Percentiles rank a stretch among this genome's conserved stretches.
Conservation (phyloP, 1,140 invertebrate genomes). For the Trichonephila clavipes region DNA sequence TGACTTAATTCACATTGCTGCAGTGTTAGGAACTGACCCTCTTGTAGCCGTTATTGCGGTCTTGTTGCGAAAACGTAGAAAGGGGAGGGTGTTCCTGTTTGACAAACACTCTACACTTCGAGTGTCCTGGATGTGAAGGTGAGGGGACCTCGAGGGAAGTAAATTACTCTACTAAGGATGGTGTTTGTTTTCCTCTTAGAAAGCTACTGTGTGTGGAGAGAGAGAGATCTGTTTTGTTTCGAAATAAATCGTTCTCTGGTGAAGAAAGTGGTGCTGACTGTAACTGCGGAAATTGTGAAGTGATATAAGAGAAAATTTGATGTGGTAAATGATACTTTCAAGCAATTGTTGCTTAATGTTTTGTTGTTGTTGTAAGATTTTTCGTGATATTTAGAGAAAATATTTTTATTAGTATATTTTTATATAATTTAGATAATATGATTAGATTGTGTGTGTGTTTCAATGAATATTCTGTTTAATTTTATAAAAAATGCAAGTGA, state of each 20-base stretch:
- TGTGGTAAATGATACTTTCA: too few relatives aligned
- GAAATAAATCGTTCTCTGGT: neutral
- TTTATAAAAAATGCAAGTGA: too few relatives aligned
- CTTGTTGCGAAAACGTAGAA: slow-evolving; percentile 24
- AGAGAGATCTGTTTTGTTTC: slow-evolving; percentile 44
- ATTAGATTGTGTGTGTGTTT: too few relatives aligned
- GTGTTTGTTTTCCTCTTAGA: slow-evolving; percentile 67
- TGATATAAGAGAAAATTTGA: neutral
- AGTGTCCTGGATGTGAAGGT: slow-evolving; percentile 32
- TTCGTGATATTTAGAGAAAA: too few relatives aligned
- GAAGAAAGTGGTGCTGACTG: neutral
- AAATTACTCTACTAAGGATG: slow-evolving; percentile 56
- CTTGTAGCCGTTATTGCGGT: slow-evolving; percentile 62
- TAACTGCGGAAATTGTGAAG: neutral
- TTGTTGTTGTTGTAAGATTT: too few relatives aligned
- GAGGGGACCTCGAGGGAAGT: slow-evolving; percentile 12
- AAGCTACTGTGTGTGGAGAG: neutral
- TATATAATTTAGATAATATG: too few relatives aligned
- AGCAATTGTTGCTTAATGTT: too few relatives aligned
- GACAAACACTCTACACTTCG: slow-evolving; percentile 62
- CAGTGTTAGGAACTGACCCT: neutral
- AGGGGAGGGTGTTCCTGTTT: slow-evolving; percentile 30
- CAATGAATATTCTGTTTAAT: too few relatives aligned
- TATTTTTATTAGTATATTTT: too few relatives aligned
- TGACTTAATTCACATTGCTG: neutral